phyloP scores from a whole-genome alignment of 1,140 invertebrate genomes.

The Drosophila pallidifrons region DNA sequence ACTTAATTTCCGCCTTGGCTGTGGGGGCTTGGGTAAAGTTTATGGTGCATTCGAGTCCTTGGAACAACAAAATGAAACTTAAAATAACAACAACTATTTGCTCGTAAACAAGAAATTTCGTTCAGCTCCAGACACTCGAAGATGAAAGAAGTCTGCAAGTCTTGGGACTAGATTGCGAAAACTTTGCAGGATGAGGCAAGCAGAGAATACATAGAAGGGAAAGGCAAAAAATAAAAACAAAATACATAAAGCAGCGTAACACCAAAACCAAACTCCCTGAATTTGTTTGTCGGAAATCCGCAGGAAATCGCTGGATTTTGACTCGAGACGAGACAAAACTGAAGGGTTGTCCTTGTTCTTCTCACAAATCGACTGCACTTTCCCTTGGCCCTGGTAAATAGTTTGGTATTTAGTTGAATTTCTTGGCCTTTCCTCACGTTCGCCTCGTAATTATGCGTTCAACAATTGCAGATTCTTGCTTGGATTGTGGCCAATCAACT shows the following conservation, averaged over 20 bases:
- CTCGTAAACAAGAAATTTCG: slow-evolving; percentile 82
- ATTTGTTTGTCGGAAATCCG: slow-evolving; percentile 81
- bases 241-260: slow-evolving; percentile 15
- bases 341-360: slow-evolving; percentile 61
- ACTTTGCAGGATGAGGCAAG: slow-evolving; percentile 42
- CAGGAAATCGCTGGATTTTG: slow-evolving; percentile 79
- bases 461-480: slow-evolving; percentile 64
- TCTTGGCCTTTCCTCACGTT: slow-evolving; percentile 63
- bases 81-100: slow-evolving; percentile 83
- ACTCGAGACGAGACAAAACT: slow-evolving; percentile 22
- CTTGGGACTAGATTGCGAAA: slow-evolving; percentile 47
- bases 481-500: slow-evolving; percentile 75
- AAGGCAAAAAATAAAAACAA: slow-evolving; percentile 1
- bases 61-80: slow-evolving; percentile 83
- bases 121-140: slow-evolving; percentile 67
- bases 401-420: slow-evolving; percentile 70
- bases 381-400: slow-evolving; percentile 53
- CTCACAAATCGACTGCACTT: slow-evolving; percentile 48
- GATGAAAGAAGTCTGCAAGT: slow-evolving; percentile 50
- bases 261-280: slow-evolving; percentile 66
- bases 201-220: slow-evolving; percentile 11
- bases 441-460: slow-evolving; percentile 70
- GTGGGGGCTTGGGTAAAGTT: slow-evolving; percentile 56
- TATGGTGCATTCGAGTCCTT: slow-evolving; percentile 66
- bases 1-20: slow-evolving; percentile 78